Evolutionary conservation across 35 echinoderm and acorn worm species (phyloP).

Genomic region (Apostichopus parvimensis): DNA sequence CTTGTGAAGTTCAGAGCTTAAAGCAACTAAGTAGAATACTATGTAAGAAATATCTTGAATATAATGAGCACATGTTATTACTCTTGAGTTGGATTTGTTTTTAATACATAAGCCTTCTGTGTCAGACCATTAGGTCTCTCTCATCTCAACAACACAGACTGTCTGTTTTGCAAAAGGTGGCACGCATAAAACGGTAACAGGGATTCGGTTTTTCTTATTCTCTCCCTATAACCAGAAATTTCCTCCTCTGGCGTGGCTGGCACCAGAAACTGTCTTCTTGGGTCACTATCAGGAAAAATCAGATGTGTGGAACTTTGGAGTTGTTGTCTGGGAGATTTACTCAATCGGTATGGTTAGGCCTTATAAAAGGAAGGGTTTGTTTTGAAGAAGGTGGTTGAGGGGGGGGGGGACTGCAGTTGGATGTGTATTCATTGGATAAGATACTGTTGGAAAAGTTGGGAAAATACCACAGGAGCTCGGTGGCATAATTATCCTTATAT

Average conservation of each 20-base stretch:
- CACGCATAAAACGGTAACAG: slow-evolving; percentile 13
- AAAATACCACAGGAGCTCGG: too few relatives aligned
- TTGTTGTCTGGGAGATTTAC: slow-evolving; percentile 11
- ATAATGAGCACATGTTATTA: too few relatives aligned
- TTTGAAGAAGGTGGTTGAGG: too few relatives aligned
- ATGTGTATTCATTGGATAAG: too few relatives aligned
- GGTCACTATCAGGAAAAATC: neutral
- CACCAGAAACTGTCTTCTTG: neutral
- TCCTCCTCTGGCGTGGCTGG: neutral
- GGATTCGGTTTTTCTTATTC: slow-evolving; percentile 4
- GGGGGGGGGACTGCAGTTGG: too few relatives aligned
- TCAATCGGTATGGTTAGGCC: neutral
- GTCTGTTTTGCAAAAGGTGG: neutral
- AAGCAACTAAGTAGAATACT: too few relatives aligned
- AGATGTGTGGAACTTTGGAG: slow-evolving; percentile 3
- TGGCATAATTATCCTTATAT: too few relatives aligned
- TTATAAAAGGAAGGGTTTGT: too few relatives aligned
- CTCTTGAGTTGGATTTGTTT: too few relatives aligned
- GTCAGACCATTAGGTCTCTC: slow-evolving; percentile 9
- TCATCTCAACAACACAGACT: slow-evolving; percentile 5
- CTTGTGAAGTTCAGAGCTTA: too few relatives aligned
- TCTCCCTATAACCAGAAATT: neutral
- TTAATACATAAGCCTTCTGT: neutral
- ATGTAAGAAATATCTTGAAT: too few relatives aligned
- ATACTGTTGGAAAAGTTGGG: too few relatives aligned